Evolutionary conservation across 2,797 vertebrate genomes (phyloP), one percentile per base, ranked within the genome.

Genomic region (Poeciliopsis infans): DNA sequence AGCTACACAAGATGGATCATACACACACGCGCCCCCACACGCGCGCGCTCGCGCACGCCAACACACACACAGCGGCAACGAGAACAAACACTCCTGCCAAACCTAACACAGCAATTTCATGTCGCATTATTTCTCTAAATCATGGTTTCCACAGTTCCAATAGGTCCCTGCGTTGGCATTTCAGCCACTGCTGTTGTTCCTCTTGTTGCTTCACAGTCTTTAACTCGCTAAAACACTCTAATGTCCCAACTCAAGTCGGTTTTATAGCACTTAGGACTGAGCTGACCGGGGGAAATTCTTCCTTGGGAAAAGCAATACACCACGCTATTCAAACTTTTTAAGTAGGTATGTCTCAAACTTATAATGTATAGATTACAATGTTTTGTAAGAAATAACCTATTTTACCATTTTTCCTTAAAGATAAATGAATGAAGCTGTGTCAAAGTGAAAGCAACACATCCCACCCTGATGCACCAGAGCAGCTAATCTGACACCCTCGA

Each of bases 1-100:
- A 85, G 74, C 82, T 76, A 78, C 79, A 79, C 79, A 11, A 8
- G 8, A 66, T 66, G 59, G 47, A 78, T 79, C 77, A 80, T 43
- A 61, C 69, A 39, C 5, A 78, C 57, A 85, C 45, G 73, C 31
- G 74, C 18, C 12, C 4, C 1, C 4, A n/a, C n/a, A 36, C 5
- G 2, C 20, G 7, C 5, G 4, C n/a, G 31, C 1, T 31, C 31
- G 23, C 0, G 1, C 36, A 12, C 64, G 0, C 5, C 5, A 0
- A 3, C 20, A 59, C 15, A 71, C 3, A 68, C 39, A 31, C 8
- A 8, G 49, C 1, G 11, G 47, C 74, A 73, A 70, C 76, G 64
- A 71, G 75, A 64, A 25, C 33, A 70, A 74, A 82, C 49, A 70
- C 79, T 68, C 74, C 18, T 55, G 15, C 23, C 51, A 75, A 78